Conservation (phyloP, 2,113 vertebrate species). For the Silurus meridionalis region DNA sequence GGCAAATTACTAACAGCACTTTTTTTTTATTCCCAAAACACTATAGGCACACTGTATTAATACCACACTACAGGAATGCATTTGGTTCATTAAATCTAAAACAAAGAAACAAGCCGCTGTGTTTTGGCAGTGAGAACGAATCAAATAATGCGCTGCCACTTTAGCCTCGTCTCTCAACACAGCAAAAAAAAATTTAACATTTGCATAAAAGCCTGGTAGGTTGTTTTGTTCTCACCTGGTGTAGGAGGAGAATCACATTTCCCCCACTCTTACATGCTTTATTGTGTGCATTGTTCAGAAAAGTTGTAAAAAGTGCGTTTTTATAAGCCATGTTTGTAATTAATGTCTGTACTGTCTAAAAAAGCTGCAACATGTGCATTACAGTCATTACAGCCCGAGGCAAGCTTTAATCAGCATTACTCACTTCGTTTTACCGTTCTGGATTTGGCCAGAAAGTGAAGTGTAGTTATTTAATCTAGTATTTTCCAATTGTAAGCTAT, state of each 20-base stretch:
- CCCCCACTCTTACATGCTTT: neutral
- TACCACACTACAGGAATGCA: neutral
- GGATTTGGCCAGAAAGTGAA: neutral
- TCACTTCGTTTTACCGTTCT: neutral
- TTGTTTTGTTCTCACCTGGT: slow-evolving; percentile 8
- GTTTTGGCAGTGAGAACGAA: slow-evolving; percentile 3
- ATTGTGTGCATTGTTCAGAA: neutral
- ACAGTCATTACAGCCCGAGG: neutral
- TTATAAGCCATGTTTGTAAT: neutral
- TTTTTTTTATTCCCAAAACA: neutral
- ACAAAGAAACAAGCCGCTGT: neutral
- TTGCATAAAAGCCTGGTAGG: slow-evolving; percentile 26
- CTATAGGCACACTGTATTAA: neutral
- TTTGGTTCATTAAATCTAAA: neutral
- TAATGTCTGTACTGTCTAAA: neutral
- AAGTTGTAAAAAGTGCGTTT: slow-evolving; percentile 1
- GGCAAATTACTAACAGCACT: neutral
- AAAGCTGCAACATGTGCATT: slow-evolving; percentile 10
- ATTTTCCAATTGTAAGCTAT: no score
- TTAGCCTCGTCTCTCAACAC: slow-evolving; percentile 1
- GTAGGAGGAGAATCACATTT: slow-evolving; percentile 11
- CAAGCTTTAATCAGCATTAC: slow-evolving; percentile 9
- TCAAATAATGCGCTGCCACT: slow-evolving; percentile 22
- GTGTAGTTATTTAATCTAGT: neutral
- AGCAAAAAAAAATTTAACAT: neutral